Evolutionary conservation across 2,888 invertebrate genomes (phyloP).

Genomic region (Trachelus tabidus): DNA sequence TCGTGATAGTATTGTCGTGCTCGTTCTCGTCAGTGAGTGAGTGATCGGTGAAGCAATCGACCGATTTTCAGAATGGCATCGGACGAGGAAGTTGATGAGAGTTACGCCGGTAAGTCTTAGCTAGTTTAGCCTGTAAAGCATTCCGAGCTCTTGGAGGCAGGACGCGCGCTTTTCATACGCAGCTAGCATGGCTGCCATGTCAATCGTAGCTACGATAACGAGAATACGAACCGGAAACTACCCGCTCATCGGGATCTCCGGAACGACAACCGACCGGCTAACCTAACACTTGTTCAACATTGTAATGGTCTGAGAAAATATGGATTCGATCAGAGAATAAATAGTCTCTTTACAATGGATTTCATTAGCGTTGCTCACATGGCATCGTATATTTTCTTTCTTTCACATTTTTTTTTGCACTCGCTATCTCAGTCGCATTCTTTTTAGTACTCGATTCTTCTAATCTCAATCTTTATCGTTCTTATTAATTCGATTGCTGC

Average conservation of each 20-base stretch:
- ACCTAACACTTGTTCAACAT: background rate
- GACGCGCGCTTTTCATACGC: conserved; percentile 61
- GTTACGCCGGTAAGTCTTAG: conserved; percentile 81
- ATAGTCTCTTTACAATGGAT: background rate
- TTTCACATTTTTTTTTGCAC: background rate
- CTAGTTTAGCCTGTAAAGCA: conserved; percentile 22
- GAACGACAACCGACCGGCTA: background rate
- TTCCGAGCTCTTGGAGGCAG: conserved; percentile 43
- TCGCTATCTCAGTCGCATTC: background rate
- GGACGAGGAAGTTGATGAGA: conserved; percentile 88
- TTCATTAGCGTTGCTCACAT: background rate
- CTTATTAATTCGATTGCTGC: background rate
- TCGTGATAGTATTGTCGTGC: conserved; percentile 9
- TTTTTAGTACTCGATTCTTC: background rate
- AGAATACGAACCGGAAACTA: background rate
- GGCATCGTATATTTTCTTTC: background rate
- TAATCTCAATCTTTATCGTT: background rate
- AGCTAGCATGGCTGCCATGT: conserved; percentile 57
- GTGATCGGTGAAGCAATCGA: conserved; percentile 18
- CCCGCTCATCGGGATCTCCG: background rate
- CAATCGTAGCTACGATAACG: conserved; percentile 32
- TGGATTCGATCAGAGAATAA: background rate
- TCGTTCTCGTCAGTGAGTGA: conserved; percentile 22
- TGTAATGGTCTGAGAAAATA: background rate
- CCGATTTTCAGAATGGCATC: conserved; percentile 76